Percentiles rank a stretch among this genome's conserved stretches.
Evolutionary conservation across 2,888 invertebrate genomes (phyloP).

Genomic region (Limnephilus lunatus): DNA sequence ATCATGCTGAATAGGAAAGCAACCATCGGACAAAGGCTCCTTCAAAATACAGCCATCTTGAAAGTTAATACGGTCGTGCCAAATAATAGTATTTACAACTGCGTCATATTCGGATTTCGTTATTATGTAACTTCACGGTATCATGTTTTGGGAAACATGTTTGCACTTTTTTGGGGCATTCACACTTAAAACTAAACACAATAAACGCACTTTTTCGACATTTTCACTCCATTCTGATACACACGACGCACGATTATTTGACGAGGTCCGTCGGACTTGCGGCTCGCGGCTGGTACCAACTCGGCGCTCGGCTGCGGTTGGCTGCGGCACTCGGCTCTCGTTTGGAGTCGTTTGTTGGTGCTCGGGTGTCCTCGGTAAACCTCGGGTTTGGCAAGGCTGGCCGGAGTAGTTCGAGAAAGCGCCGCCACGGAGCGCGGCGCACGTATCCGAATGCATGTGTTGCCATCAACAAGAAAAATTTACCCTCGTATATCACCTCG

Average conservation of each 20-base stretch:
- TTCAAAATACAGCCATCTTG: constrained; percentile 87
- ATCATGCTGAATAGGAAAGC: constrained; percentile 81
- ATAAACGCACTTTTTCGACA: constrained; percentile 75
- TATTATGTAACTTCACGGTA: constrained; percentile 65
- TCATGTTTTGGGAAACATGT: constrained; percentile 76
- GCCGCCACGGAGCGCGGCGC: constrained; percentile 71
- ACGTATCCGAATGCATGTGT: background rate
- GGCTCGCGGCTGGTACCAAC: constrained; percentile 68
- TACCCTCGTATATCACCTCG: background rate
- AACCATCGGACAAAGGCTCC: constrained; percentile 82
- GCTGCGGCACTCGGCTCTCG: background rate
- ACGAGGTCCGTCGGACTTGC: constrained; percentile 55
- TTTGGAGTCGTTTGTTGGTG: background rate
- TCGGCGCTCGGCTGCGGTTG: background rate
- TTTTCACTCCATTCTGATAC: constrained; percentile 78
- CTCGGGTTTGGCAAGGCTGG: background rate
- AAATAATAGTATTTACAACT: constrained; percentile 59
- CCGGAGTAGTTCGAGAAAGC: constrained; percentile 72
- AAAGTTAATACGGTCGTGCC: constrained; percentile 69
- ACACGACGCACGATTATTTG: constrained; percentile 71
- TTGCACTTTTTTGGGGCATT: constrained; percentile 73
- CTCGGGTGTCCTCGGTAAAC: background rate
- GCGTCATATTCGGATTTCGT: constrained; percentile 58
- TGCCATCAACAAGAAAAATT: background rate
- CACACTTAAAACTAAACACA: constrained; percentile 77